Base-by-base conservation (phyloP, 2,113 vertebrate species). In the Mobula birostris region DNA sequence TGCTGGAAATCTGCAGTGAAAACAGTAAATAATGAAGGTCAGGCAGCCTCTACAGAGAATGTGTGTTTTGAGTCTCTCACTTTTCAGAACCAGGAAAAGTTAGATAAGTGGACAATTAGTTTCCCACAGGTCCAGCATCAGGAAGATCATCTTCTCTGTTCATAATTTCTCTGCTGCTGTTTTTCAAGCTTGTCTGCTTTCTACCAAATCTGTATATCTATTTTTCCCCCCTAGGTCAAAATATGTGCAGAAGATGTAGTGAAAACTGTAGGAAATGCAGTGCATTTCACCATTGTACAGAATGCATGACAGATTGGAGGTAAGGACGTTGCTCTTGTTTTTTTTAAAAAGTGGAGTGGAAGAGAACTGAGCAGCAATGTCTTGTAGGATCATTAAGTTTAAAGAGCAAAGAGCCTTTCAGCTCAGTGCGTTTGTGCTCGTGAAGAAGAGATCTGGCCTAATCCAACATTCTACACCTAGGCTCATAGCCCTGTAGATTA, bases 301-400 rank as follows among this genome's bases (percentile, higher is more conserved):
- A 99, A 96, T 99, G 99, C 96, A 98, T 96, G 96, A 97, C 97
- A 58, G 98, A 98, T 66, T 96, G 98, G 96, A 99, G 98, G 99
- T 99, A 97, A 98, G 80, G 58, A 36, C 19, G 5, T 24, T 36
- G 4, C 24, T 12, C 5, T 66, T 74, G 29, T 79, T 3, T 48
- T 48, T 48, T 48, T 48, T 48, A 48, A 48, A 48, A 48, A 72
- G 32, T 9, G 11, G 29, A 14, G 11, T 48, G 66, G 27, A 29
- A 74, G 48, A 9, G 80, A 83, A 48, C 48, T 27, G 61, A 88
- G 63, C 8, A 7, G 11, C 11, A 14, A 24, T 74, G 72, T 24
- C 72, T 74, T 19, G 19, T 15, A 74, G 72, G 19, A 21, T 24
- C 17, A 21, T 21, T 21, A 74, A 74, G 21, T 5, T 2, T 74